Base-by-base conservation (phyloP, 2,888 invertebrate species). In the Empis stercorea region DNA sequence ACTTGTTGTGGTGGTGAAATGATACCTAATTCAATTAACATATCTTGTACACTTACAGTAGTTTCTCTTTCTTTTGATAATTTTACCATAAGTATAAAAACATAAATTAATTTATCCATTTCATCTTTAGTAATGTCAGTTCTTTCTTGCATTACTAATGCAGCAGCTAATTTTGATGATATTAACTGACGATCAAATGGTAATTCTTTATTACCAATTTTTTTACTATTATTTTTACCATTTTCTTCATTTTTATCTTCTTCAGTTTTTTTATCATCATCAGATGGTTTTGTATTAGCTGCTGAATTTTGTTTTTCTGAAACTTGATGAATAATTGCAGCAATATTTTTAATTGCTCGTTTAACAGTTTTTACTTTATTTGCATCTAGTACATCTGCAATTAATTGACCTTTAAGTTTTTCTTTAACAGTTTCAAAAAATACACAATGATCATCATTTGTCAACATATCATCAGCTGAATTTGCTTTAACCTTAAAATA, bases 391-490 rank as follows among this genome's bases (percentile, higher is more conserved):
- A 84, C 78, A 46, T 81, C 80, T 27, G 86, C 84, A 59, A 84
- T 78, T 49, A 81, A 66, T 45, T 84, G 80, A 42, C 86, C 86
- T 64, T 85, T 86, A 42, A 91, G 70, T 65, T 89, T 89, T 65
- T 89, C 89, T 57, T 87, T 88, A 0, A 84, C 81, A 0, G 87
- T 87, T 70, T 89, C 88, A 52, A 91, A 78, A 53, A 88, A 71
- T 1, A 86, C 84, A 56, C 80, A 78, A 46, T 82, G 80, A 37
- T 79, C 73, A 45, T 87, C 86, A 51, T 81, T 81, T 45, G 78
- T 75, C 1, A 88, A 66, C 37, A 89, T 62, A 49, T 81, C 79
- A 54, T 87, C 85, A 0, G 87, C 81, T 3, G 85, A 82, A 64
- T 86, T 85, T 0, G 83, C 76, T 54, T 74, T 75, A 3, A 65